A percentile compares a stretch with the other conserved stretches of the same genome.
phyloP scores from a whole-genome alignment of 2,888 invertebrate species.

The Stenolophus ochropezus region DNA sequence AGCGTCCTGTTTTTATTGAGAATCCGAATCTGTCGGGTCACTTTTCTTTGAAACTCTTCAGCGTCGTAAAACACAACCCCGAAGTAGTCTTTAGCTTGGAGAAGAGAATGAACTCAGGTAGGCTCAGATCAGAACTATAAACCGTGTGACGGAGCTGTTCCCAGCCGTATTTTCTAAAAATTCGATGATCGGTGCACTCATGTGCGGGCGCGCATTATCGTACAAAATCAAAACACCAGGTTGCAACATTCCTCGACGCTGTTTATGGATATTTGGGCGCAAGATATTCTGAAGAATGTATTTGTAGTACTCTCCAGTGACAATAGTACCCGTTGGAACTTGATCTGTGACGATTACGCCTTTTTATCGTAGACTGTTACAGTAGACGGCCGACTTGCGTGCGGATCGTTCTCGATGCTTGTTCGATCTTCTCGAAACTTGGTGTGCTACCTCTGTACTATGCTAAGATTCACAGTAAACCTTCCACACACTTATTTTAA shows the following conservation, averaged over 20 bases:
- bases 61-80: too few species aligned
- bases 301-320: neutral
- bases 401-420: neutral
- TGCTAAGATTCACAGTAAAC: slow-evolving; percentile 1
- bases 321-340: neutral
- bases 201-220: neutral
- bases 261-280: neutral
- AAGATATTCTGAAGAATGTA: neutral
- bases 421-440: slow-evolving; percentile 13
- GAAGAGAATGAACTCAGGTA: neutral
- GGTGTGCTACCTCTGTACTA: neutral
- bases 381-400: neutral
- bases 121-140: too few species aligned
- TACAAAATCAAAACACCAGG: neutral
- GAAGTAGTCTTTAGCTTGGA: neutral
- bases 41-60: neutral
- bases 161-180: too few species aligned
- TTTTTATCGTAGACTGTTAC: neutral
- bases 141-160: too few species aligned
- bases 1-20: neutral
- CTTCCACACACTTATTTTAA: neutral
- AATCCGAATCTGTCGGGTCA: neutral
- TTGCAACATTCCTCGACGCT: neutral
- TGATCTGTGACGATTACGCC: neutral
- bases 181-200: neutral